Percentiles rank a stretch among this genome's conserved stretches.
phyloP scores from a whole-genome alignment of 1,140 invertebrate species.

The Bombus polaris region DNA sequence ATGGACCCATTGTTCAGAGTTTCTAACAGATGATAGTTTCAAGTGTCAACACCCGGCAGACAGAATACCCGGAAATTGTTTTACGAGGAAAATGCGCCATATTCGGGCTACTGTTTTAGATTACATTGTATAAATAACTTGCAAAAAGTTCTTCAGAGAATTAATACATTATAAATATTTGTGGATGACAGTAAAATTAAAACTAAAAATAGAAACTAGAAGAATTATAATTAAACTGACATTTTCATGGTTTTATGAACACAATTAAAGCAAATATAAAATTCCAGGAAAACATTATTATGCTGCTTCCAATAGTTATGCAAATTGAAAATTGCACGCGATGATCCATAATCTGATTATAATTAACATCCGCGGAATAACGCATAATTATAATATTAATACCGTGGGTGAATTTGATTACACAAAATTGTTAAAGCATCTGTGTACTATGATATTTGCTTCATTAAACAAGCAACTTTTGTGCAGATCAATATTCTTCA shows the following conservation, averaged over 20 bases:
- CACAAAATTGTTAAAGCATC: background rate
- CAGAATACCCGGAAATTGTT: constrained; percentile 1
- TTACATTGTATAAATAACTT: background rate
- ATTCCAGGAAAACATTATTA: background rate
- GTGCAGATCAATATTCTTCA: too few species aligned
- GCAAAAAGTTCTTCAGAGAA: too few species aligned
- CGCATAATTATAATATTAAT: background rate
- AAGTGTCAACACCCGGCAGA: constrained; percentile 3
- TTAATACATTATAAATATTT: too few species aligned
- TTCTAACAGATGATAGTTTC: constrained; percentile 9
- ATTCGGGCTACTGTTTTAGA: background rate
- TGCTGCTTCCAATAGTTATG: background rate
- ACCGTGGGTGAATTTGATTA: background rate
- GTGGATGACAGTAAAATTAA: too few species aligned
- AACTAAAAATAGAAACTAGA: too few species aligned
- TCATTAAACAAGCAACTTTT: background rate
- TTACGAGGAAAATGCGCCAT: background rate
- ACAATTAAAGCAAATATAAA: background rate
- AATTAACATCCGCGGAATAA: background rate
- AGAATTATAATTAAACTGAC: too few species aligned
- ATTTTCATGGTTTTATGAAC: too few species aligned
- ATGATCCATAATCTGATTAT: background rate
- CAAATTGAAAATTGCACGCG: background rate
- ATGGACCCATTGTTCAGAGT: constrained; percentile 6
- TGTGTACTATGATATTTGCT: background rate